Evolutionary conservation across 2,113 vertebrate species (phyloP).

Genomic region (Pitta sordida): DNA sequence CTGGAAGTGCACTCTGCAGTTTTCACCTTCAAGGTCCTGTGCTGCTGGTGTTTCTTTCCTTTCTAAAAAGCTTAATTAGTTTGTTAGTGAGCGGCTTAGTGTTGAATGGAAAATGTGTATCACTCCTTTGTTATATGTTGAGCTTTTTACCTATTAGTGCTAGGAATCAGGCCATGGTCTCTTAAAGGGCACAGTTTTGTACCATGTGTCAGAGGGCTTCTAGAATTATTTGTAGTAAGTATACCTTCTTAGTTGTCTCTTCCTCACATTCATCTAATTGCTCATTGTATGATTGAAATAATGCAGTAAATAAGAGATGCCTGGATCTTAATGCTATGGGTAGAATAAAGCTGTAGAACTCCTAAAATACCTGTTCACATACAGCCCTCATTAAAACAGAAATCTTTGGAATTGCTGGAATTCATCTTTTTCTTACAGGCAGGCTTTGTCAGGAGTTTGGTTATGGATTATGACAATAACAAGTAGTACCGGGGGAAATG

Average conservation of each 20-base stretch:
- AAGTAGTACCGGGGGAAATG: not conserved
- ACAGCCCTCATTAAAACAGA: not conserved
- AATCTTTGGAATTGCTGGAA: not conserved
- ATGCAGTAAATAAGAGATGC: not conserved
- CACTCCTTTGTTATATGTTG: not conserved
- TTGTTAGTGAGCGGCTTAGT: not conserved
- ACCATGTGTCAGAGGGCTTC: not conserved
- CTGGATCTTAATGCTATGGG: not conserved
- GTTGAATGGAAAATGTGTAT: not conserved
- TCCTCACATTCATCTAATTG: not conserved
- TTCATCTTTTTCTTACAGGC: not conserved
- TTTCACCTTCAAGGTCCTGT: not conserved
- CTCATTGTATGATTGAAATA: not conserved
- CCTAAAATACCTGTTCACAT: not conserved
- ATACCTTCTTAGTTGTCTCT: not conserved
- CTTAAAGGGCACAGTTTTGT: not conserved
- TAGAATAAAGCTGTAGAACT: not conserved
- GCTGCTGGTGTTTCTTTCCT: not conserved
- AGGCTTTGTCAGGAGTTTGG: not conserved
- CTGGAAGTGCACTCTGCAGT: not conserved
- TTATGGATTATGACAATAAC: not conserved
- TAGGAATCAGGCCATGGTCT: not conserved
- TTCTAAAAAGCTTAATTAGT: not conserved
- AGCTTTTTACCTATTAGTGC: accelerated
- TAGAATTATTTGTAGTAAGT: not conserved